Evolutionary conservation across 2,888 invertebrate genomes (phyloP).

Genomic region (Drosophila falleni): DNA sequence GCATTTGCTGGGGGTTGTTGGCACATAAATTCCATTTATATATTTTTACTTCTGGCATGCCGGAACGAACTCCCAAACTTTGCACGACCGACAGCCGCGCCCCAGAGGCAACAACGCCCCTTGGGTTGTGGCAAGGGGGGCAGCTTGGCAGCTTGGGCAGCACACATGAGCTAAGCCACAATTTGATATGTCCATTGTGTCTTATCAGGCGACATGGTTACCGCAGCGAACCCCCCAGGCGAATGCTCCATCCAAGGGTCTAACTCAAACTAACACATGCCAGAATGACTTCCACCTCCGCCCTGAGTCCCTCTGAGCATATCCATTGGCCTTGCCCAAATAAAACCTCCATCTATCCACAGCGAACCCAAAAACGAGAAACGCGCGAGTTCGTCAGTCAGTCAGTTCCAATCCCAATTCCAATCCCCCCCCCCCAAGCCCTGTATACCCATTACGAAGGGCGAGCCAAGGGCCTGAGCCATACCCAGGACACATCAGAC

Average conservation of each 20-base stretch:
- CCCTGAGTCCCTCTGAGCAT: slow-evolving; percentile 64
- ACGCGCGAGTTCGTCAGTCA: slow-evolving; percentile 78
- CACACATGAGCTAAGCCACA: slow-evolving; percentile 79
- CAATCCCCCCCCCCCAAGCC: slow-evolving; percentile 22
- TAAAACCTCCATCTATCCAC: slow-evolving; percentile 58
- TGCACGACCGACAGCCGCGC: slow-evolving; percentile 50
- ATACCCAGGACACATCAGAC: slow-evolving; percentile 58
- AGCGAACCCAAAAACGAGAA: slow-evolving; percentile 57
- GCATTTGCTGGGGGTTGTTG: slow-evolving; percentile 32
- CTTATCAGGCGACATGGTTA: slow-evolving; percentile 83
- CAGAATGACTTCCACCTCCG: slow-evolving; percentile 22
- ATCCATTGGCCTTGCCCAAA: slow-evolving; percentile 79
- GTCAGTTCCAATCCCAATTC: slow-evolving; percentile 44
- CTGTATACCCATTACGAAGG: slow-evolving; percentile 44
- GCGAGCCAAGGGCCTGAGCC: slow-evolving; percentile 60
- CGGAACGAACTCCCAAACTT: slow-evolving; percentile 37
- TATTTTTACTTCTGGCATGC: slow-evolving; percentile 59
- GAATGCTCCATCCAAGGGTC: slow-evolving; percentile 48
- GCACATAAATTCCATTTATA: slow-evolving; percentile 79
- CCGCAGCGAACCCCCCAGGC: slow-evolving; percentile 73
- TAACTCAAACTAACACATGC: slow-evolving; percentile 72
- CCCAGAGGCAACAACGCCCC: slow-evolving; percentile 56
- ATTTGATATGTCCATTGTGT: slow-evolving; percentile 85
- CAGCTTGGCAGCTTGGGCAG: background rate
- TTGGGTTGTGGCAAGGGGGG: slow-evolving; percentile 19